These are phyloP conservation scores for Epirrhoe tristata DNA, from an alignment of 2,888 invertebrate species.

Conservation along the genomic window DNA sequence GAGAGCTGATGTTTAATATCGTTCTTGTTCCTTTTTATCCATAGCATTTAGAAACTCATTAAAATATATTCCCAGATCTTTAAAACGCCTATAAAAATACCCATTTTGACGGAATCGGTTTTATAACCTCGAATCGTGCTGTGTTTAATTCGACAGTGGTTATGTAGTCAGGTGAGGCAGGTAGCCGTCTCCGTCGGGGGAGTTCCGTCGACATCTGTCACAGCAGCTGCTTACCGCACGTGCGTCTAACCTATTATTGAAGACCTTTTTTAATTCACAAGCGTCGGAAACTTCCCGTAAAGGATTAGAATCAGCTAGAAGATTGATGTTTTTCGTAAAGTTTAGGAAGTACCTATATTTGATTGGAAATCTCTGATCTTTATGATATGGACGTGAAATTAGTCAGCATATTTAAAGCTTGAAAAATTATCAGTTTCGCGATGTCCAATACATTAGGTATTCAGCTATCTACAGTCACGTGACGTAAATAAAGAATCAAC, in stretches of 20 bases:
- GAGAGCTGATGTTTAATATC: too few relatives aligned
- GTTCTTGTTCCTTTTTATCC: background rate
- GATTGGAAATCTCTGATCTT: background rate
- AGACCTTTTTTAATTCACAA: conserved; percentile 67
- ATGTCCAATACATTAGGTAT: conserved; percentile 12
- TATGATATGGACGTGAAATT: background rate
- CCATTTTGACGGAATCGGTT: conserved; percentile 11
- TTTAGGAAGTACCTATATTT: background rate
- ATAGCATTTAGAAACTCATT: background rate
- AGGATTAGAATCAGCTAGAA: conserved; percentile 31
- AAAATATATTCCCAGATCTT: background rate
- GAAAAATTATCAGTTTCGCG: conserved; percentile 14
- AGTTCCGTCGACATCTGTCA: conserved; percentile 80
- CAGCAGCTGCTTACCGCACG: conserved; percentile 81
- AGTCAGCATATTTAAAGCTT: conserved; percentile 17
- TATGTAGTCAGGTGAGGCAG: conserved; percentile 66
- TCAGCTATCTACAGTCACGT: conserved; percentile 34
- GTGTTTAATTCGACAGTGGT: conserved; percentile 29
- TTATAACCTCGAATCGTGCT: conserved; percentile 24
- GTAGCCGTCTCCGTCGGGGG: conserved; percentile 59
- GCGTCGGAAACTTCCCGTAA: conserved; percentile 59
- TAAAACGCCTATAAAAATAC: background rate
- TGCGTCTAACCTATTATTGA: conserved; percentile 81
- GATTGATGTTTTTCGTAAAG: conserved; percentile 13
- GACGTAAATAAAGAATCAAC: conserved; percentile 45